Evolutionary conservation across 2,888 invertebrate genomes (phyloP).

Genomic region (Netelia fuscicornis): DNA sequence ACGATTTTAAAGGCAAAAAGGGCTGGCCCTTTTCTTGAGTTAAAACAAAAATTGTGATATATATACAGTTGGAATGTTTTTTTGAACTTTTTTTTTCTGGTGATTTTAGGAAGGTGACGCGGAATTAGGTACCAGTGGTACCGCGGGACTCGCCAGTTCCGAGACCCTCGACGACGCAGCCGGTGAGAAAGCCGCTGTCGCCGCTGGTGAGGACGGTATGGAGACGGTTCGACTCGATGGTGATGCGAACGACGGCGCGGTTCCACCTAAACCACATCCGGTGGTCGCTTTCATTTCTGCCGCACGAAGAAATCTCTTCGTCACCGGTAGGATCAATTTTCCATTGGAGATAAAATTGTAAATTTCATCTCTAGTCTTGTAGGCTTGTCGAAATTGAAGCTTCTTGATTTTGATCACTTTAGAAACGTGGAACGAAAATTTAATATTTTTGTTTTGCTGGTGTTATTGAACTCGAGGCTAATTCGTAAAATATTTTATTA

Average conservation of each 20-base stretch:
- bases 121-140: conserved; percentile 87
- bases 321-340: conserved; percentile 86
- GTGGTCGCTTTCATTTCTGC: conserved; percentile 75
- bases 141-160: conserved; percentile 92
- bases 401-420: too few species aligned
- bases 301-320: conserved; percentile 87
- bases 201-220: conserved; percentile 89
- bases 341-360: background rate
- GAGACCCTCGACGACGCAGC: conserved; percentile 93
- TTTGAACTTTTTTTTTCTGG: conserved; percentile 12
- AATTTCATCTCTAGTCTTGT: background rate
- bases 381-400: too few species aligned
- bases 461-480: too few species aligned
- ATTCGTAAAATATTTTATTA: too few species aligned
- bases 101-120: conserved; percentile 83
- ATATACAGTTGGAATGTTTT: background rate
- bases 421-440: too few species aligned
- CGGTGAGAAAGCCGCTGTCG: conserved; percentile 86
- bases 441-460: too few species aligned
- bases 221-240: conserved; percentile 90
- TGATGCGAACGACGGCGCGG: conserved; percentile 83
- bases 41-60: background rate
- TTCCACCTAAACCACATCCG: conserved; percentile 79
- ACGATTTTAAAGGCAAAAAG: background rate
- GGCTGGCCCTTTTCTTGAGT: background rate